These are phyloP conservation scores for Bicyclus anynana DNA, from an alignment of 1,140 invertebrate genomes.

Conservation along the genomic window DNA sequence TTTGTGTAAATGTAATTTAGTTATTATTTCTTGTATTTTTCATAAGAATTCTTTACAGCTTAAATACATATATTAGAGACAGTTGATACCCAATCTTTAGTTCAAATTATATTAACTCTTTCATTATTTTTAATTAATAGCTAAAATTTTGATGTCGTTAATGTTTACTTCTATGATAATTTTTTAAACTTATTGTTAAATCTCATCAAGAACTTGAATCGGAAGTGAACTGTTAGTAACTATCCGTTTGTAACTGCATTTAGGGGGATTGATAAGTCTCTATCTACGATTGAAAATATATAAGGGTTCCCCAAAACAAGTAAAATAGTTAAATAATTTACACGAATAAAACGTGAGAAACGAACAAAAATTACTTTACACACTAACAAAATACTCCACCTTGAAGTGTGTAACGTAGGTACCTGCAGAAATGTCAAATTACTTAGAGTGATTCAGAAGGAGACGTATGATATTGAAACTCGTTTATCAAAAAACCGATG, in stretches of 20 bases:
- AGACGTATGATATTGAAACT: too few species aligned
- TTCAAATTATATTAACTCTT: not conserved
- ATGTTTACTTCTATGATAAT: not conserved
- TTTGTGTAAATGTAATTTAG: conserved; percentile 17
- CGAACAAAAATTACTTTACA: too few species aligned
- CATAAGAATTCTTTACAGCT: not conserved
- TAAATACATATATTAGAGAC: not conserved
- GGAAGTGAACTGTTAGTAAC: not conserved
- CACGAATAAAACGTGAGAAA: too few species aligned
- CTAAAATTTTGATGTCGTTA: not conserved
- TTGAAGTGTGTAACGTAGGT: too few species aligned
- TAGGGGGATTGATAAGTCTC: conserved; percentile 16
- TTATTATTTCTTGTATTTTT: conserved; percentile 11
- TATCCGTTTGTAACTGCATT: not conserved
- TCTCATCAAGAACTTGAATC: not conserved
- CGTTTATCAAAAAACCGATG: too few species aligned
- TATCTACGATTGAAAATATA: conserved; percentile 35
- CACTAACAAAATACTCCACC: too few species aligned
- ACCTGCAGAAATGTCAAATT: too few species aligned
- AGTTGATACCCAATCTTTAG: too few species aligned
- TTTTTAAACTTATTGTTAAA: too few species aligned
- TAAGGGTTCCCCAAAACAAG: conserved; percentile 26
- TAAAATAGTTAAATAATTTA: too few species aligned
- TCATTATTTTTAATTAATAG: not conserved
- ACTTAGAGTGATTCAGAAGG: too few species aligned